These are phyloP conservation scores for Lytechinus variegatus DNA, from an alignment of 35 echinoderm and acorn worm genomes.

Conservation along the genomic window DNA sequence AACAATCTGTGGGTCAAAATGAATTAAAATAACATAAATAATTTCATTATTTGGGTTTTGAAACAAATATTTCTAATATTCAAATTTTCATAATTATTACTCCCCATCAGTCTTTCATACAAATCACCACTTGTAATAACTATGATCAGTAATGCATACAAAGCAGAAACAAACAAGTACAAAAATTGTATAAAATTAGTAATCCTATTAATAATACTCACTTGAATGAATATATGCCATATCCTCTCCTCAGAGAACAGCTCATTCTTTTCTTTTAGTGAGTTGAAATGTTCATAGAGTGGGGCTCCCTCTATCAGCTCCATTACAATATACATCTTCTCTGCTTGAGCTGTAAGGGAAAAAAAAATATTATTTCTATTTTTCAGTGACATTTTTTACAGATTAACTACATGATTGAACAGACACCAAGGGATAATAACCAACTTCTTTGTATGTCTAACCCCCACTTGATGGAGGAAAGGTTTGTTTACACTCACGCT, in stretches of 20 bases:
- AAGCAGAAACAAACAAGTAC: no score
- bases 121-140: no score
- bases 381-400: background rate
- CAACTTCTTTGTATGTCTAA: no score
- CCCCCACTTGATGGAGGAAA: no score
- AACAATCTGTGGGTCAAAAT: slow-evolving; percentile 66
- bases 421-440: no score
- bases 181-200: no score
- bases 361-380: background rate
- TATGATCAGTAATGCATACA: no score
- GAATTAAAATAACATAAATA: background rate
- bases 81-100: no score
- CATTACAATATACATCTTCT: slow-evolving; percentile 96
- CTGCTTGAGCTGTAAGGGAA: slow-evolving; percentile 65
- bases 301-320: slow-evolving; percentile 98
- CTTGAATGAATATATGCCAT: slow-evolving; percentile 99
- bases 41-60: no score
- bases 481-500: slow-evolving; percentile 57
- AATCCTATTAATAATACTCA: background rate
- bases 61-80: no score
- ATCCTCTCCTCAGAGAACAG: slow-evolving; percentile 91
- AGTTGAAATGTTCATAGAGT: slow-evolving; percentile 97
- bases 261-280: slow-evolving; percentile 89
- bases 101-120: no score
- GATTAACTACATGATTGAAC: no score